Conservation (phyloP, 2,113 vertebrate genomes). For the Catagonus wagneri region DNA sequence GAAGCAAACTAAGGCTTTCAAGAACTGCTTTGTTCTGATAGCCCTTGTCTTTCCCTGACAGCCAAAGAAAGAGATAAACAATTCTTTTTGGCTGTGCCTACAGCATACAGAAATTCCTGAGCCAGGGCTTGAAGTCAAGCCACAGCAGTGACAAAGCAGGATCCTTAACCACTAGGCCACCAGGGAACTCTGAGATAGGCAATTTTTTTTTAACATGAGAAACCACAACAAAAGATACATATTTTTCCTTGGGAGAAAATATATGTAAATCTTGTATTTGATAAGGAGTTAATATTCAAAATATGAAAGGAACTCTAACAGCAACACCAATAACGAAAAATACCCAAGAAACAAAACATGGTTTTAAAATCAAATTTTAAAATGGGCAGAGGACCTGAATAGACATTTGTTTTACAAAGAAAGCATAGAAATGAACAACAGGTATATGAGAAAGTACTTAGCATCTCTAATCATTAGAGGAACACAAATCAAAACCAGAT, state of each 20-base stretch:
- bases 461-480: background rate
- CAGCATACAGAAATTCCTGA: too few species aligned
- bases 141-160: too few species aligned
- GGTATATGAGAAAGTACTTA: background rate
- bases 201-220: background rate
- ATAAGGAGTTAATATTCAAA: background rate
- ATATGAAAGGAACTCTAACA: background rate
- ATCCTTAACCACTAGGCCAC: too few species aligned
- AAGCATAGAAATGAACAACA: background rate
- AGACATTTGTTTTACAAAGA: background rate
- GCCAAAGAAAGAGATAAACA: background rate
- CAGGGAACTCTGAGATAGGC: too few species aligned
- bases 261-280: background rate
- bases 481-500: background rate
- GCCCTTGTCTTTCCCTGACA: background rate
- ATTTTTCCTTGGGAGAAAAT: background rate
- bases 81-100: too few species aligned
- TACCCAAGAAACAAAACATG: background rate
- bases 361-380: background rate
- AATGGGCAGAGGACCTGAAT: background rate
- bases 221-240: background rate
- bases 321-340: background rate
- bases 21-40: background rate
- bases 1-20: background rate
- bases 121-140: too few species aligned